phyloP scores from a whole-genome alignment of 2,113 vertebrate genomes.

The Pedionomus torquatus region DNA sequence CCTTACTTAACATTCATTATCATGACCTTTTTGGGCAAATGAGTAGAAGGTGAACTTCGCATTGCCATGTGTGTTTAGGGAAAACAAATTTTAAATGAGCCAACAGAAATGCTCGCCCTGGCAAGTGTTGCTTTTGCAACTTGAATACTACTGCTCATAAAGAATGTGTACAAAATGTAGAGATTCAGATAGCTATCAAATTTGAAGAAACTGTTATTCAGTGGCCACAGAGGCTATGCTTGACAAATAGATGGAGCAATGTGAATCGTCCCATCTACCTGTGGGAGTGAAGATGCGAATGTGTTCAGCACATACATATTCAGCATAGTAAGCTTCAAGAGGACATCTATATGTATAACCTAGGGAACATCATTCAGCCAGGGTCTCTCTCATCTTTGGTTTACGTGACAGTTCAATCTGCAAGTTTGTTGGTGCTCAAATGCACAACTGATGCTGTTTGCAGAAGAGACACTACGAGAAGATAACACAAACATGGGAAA shows the following conservation, averaged over 20 bases:
- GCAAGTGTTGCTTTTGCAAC: background rate
- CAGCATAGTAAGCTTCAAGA: background rate
- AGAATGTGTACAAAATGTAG: background rate
- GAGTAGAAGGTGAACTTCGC: background rate
- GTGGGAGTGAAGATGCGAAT: background rate
- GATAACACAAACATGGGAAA: background rate
- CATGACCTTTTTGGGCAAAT: background rate
- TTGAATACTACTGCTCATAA: background rate
- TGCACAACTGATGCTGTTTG: background rate
- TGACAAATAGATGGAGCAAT: background rate
- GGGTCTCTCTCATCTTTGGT: background rate
- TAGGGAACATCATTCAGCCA: background rate
- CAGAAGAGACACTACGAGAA: background rate
- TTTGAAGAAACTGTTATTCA: background rate
- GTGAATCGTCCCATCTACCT: background rate
- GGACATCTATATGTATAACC: accelerated
- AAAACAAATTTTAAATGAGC: background rate
- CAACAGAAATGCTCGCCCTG: background rate
- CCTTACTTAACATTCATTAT: background rate
- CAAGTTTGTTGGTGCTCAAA: background rate
- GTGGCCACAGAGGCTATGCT: background rate
- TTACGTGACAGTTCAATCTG: background rate
- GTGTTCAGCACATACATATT: background rate
- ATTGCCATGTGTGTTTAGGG: background rate
- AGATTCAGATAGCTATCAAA: background rate